A percentile compares a stretch with the other conserved stretches of the same genome.
phyloP scores from a whole-genome alignment of 2,888 invertebrate genomes.

The Lasioglossum marginatum region DNA sequence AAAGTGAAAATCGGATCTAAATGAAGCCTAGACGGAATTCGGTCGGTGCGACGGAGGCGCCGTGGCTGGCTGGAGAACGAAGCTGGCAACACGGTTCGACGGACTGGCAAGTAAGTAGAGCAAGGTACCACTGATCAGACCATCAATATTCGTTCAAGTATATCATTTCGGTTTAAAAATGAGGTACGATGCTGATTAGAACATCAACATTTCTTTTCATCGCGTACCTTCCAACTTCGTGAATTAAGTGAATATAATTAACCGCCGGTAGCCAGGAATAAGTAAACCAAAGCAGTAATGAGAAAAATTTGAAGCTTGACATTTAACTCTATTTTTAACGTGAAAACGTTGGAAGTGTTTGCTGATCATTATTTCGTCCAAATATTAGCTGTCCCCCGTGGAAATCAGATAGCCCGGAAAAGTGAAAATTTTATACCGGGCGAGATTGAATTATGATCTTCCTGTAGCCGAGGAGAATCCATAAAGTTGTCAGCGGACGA shows the following conservation, averaged over 20 bases:
- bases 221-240: too few relatives aligned
- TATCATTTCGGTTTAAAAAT: background rate
- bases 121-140: background rate
- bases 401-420: background rate
- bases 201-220: too few relatives aligned
- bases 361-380: background rate
- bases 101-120: background rate
- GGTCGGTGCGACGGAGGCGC: background rate
- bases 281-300: background rate
- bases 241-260: background rate
- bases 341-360: background rate
- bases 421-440: slow-evolving; percentile 3
- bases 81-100: background rate
- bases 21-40: background rate
- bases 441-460: background rate
- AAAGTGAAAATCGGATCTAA: slow-evolving; percentile 3
- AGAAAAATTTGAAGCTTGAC: background rate
- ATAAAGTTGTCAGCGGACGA: slow-evolving; percentile 5
- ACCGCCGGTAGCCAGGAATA: background rate
- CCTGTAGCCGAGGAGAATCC: background rate
- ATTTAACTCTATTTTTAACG: background rate
- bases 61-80: background rate
- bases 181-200: too few relatives aligned
- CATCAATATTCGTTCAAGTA: background rate
- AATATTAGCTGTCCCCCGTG: slow-evolving; percentile 4